Percentiles rank a stretch among this genome's conserved stretches.
Conservation (phyloP, 2,113 vertebrate genomes). For the Procavia capensis region DNA sequence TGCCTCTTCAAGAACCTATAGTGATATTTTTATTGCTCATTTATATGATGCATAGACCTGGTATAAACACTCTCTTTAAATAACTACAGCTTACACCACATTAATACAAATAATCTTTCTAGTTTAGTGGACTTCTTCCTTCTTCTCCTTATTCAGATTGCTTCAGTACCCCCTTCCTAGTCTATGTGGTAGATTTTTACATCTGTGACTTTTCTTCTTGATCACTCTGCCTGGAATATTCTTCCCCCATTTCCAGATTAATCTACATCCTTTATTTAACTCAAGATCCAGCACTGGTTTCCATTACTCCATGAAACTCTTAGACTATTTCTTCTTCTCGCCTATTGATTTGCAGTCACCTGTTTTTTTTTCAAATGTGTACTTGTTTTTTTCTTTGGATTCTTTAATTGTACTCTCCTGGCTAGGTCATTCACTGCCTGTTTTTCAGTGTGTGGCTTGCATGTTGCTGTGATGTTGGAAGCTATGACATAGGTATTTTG, state of each 20-base stretch:
- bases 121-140: neutral
- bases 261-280: neutral
- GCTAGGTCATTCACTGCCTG: neutral
- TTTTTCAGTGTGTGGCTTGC: neutral
- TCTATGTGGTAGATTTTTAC: neutral
- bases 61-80: neutral
- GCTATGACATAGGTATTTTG: neutral
- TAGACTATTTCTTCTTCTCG: neutral
- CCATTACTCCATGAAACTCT: neutral
- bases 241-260: neutral
- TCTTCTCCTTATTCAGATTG: neutral
- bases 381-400: neutral
- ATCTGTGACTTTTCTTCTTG: neutral
- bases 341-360: neutral
- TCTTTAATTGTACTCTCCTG: neutral
- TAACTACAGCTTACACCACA: neutral
- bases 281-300: neutral
- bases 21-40: neutral
- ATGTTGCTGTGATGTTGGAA: neutral
- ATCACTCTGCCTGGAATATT: neutral
- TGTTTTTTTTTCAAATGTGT: neutral
- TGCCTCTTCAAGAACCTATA: constrained; percentile 22
- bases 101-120: neutral
- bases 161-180: neutral
- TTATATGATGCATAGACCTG: neutral